Base-by-base conservation (phyloP, 2,113 vertebrate genomes). In the Lasiurus cinereus region DNA sequence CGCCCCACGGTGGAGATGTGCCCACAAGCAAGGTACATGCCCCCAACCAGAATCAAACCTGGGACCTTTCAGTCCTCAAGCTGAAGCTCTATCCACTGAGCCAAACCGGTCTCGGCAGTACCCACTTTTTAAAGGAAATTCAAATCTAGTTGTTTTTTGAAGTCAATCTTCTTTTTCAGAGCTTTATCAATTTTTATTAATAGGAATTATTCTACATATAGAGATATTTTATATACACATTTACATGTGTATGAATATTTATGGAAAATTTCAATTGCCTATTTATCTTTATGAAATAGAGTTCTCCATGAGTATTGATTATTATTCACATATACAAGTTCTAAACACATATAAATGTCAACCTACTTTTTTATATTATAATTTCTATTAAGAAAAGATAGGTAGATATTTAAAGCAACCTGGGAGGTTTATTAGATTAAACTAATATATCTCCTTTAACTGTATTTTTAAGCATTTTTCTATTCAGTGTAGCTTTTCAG, bases 51-150 rank as follows among this genome's bases (percentile, higher is more conserved):
- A 39, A 39, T 39, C 39, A 5, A 39, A 39, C 39, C 39, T 39
- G 39, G 39, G 39, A 39, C 39, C 39, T 39, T 39, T 39, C 39
- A 39, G 39, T 39, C 39, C 39, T 39, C 39, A 39, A 39, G 39
- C 39, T 5, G 39, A 39, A 3, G 39, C 39, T 39, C 39, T 39
- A 39, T 39, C 39, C 39, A 39, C 39, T 39, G 39, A 39, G 39
- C 39, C 39, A 39, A 39, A 39, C 39, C 39, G 39, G 3, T 39
- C 39, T 39, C 39, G 39, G 39, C 33, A 79, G 3, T 56, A 79
- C 16, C 5, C 27, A 73, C 27, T 18, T 90, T 87, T 83, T 73
- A 67, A 90, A 86, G 64, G 52, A 78, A 90, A 87, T 92, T 96
- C n/a, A 91, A 91, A 84, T 76, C 33, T 74, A 11, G 18, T 94